Base-by-base conservation (phyloP, 1,140 invertebrate species). In the Euglossa dilemma region DNA sequence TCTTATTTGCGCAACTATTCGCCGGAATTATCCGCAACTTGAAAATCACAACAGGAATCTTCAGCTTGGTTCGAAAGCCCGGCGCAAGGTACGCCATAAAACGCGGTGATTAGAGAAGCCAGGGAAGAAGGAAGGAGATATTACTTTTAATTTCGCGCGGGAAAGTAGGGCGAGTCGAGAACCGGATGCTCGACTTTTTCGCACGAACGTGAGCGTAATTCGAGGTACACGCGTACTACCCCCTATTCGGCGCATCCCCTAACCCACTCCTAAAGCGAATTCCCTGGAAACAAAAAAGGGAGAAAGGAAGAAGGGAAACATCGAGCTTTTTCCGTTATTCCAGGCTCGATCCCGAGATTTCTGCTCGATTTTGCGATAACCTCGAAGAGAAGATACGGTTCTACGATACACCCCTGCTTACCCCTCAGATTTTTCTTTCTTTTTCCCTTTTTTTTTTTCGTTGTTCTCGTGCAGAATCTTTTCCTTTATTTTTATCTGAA, bases 71-170 rank as follows among this genome's bases (percentile, higher is more conserved):
- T 25, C 25, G n/a, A 70, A 54, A 9, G 23, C 36, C 7, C 4
- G 36, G 36, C 36, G 36, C 36, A 36, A 4, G 36, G 36, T 36
- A 36, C 6, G 43, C 43, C 43, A 11, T 70, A 59, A 79, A 79
- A 50, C 66, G 50, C 20, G 18, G 5, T 36, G 76, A 79, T 79
- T 70, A 79, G 64, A 79, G 64, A 59, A 70, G 6, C 18, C n/a
- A 25, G 52, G 43, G n/a, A 47, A 61, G 56, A 28, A 20, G 16
- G 45, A 11, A 45, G 20, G 18, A 14, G 25, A 59, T 43, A 79
- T 79, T 57, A 70, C 54, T 79, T 79, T 79, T 79, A 79, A 79
- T 79, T 79, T 56, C 64, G 43, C 66, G 12, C 0, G 20, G 36
- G 18, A 18, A 79, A 70, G n/a, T 79, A 50, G 76, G 43, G 7